A percentile compares a stretch with the other conserved stretches of the same genome.
Conservation (phyloP, 2,888 invertebrate species). For the Rhagonycha lutea region DNA sequence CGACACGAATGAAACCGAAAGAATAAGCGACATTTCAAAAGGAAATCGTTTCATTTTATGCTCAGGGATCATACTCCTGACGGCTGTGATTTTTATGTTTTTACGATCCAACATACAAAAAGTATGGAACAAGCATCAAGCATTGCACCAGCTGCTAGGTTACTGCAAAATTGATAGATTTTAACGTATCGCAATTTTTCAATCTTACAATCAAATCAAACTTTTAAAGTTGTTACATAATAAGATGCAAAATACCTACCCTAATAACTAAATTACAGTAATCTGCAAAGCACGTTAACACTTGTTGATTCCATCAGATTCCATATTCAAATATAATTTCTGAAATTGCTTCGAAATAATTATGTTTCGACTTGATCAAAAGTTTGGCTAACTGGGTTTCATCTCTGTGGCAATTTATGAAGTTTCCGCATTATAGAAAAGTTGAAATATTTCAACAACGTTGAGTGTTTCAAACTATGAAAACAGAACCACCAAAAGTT, state of each 20-base stretch:
- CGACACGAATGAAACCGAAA: constrained; percentile 8
- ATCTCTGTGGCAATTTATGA: background rate
- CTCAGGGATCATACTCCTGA: constrained; percentile 8
- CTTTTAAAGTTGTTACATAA: background rate
- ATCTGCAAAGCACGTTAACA: background rate
- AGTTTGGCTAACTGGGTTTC: background rate
- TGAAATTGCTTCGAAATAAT: background rate
- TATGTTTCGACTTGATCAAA: background rate
- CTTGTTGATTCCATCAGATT: background rate
- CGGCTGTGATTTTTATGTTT: constrained; percentile 18
- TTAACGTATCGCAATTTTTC: background rate
- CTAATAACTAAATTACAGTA: background rate
- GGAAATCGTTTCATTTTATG: constrained; percentile 22
- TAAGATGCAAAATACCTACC: background rate
- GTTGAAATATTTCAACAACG: background rate
- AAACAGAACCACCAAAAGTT: background rate
- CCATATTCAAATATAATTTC: background rate
- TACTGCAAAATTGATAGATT: background rate
- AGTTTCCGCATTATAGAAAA: background rate
- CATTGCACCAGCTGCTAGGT: background rate
- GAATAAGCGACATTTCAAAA: constrained; percentile 11
- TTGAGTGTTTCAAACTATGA: background rate
- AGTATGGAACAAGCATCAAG: constrained; percentile 7
- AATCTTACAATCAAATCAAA: background rate
- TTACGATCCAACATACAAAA: constrained; percentile 13